These are phyloP conservation scores for Centropyge bicolor DNA, from an alignment of 2,797 vertebrate genomes.

Conservation along the genomic window DNA sequence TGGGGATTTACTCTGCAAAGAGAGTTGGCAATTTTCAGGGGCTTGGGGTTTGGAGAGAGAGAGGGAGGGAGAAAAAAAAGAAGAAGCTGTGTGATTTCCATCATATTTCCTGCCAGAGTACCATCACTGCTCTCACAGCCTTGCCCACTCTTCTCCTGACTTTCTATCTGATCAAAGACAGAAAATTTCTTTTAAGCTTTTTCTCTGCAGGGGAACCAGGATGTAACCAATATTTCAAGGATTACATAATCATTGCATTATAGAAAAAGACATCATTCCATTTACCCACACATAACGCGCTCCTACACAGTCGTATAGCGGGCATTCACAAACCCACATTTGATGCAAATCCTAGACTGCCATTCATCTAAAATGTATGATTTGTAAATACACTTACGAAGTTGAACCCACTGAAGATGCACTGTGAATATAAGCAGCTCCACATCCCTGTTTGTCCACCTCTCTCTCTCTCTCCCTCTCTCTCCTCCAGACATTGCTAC, in stretches of 20 bases:
- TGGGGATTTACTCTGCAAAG: constrained; percentile 78
- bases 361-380: constrained; percentile 52
- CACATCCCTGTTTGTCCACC: constrained; percentile 38
- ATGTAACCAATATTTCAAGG: constrained; percentile 75
- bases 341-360: constrained; percentile 38
- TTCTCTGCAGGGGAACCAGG: constrained; percentile 61
- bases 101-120: constrained; percentile 73
- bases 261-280: constrained; percentile 50
- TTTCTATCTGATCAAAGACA: constrained; percentile 76
- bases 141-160: constrained; percentile 64
- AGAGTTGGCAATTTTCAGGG: constrained; percentile 74
- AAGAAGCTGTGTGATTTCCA: constrained; percentile 71
- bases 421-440: constrained; percentile 47
- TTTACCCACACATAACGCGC: constrained; percentile 40
- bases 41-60: constrained; percentile 51
- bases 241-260: constrained; percentile 80
- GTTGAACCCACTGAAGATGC: constrained; percentile 33
- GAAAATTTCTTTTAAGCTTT: constrained; percentile 66
- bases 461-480: constrained; percentile 13
- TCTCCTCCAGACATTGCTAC: constrained; percentile 64
- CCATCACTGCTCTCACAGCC: constrained; percentile 52
- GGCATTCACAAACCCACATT: constrained; percentile 36
- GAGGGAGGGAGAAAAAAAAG: constrained; percentile 20
- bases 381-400: constrained; percentile 49
- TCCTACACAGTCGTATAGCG: constrained; percentile 25